Conservation (phyloP, 1,140 invertebrate genomes). For the Ceratina australensis region DNA sequence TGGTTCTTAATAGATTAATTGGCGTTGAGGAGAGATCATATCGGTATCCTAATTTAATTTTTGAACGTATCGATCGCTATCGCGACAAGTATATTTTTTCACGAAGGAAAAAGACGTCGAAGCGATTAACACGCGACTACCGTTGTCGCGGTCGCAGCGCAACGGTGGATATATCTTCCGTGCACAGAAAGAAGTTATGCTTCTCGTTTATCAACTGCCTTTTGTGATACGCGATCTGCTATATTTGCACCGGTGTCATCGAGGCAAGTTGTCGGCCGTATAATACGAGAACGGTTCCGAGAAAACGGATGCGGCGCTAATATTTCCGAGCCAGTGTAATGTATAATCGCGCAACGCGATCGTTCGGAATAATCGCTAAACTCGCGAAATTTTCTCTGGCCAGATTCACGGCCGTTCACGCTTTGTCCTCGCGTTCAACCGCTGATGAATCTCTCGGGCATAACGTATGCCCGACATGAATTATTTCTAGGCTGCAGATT, state of each 20-base stretch:
- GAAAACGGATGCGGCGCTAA: slow-evolving; percentile 69
- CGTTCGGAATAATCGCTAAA: slow-evolving; percentile 55
- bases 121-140: slow-evolving; percentile 6
- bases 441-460: too few species aligned
- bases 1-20: too few species aligned
- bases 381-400: slow-evolving; percentile 28
- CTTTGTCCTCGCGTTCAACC: too few species aligned
- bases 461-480: too few species aligned
- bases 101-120: neutral
- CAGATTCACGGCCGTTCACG: neutral
- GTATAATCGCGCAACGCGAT: slow-evolving; percentile 19
- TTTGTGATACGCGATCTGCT: slow-evolving; percentile 62
- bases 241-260: slow-evolving; percentile 65
- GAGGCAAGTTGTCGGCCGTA: slow-evolving; percentile 61
- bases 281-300: slow-evolving; percentile 71
- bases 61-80: neutral
- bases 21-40: neutral
- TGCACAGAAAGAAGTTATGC: slow-evolving; percentile 32
- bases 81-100: neutral
- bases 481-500: too few species aligned
- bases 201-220: slow-evolving; percentile 61
- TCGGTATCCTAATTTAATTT: neutral
- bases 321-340: slow-evolving; percentile 50
- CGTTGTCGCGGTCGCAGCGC: slow-evolving; percentile 13
- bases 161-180: slow-evolving; percentile 37